Conservation (phyloP, 1,140 invertebrate species). For the Ctenoplectra terminalis region DNA sequence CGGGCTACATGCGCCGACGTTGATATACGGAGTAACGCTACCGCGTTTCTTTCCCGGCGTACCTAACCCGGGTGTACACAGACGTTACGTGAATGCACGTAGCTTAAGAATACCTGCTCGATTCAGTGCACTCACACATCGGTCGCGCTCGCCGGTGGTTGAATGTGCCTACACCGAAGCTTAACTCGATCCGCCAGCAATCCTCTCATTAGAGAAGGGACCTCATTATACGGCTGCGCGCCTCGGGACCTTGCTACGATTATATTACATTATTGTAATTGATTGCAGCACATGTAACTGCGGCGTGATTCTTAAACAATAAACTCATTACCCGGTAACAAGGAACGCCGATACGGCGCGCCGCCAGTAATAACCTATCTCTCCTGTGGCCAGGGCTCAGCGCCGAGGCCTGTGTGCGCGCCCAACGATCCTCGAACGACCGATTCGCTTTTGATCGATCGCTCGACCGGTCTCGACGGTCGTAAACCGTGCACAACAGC, state of each 20-base stretch:
- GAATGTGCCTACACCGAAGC: slow-evolving; percentile 22
- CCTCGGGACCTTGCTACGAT: slow-evolving; percentile 71
- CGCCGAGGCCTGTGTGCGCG: slow-evolving; percentile 11
- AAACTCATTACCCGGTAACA: slow-evolving; percentile 77
- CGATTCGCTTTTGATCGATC: slow-evolving; percentile 71
- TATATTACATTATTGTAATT: slow-evolving; percentile 81
- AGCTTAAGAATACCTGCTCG: not conserved
- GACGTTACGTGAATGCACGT: slow-evolving; percentile 38
- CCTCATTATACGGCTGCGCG: slow-evolving; percentile 73
- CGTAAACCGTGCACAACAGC: slow-evolving; percentile 54
- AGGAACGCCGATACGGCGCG: slow-evolving; percentile 59
- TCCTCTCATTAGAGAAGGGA: slow-evolving; percentile 74
- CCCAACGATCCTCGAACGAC: slow-evolving; percentile 52
- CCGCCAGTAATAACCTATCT: slow-evolving; percentile 69
- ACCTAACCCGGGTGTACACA: slow-evolving; percentile 1
- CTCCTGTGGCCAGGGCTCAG: slow-evolving; percentile 29
- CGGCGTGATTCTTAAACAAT: slow-evolving; percentile 76
- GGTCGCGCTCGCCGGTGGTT: not conserved
- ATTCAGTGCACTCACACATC: not conserved
- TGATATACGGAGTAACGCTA: slow-evolving; percentile 32
- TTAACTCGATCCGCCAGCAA: slow-evolving; percentile 46
- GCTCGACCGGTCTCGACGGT: slow-evolving; percentile 53
- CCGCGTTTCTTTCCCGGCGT: slow-evolving; percentile 9
- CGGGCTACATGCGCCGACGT: slow-evolving; percentile 12
- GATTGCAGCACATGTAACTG: slow-evolving; percentile 76